These are phyloP conservation scores for Phthorimaea operculella DNA, from an alignment of 1,140 invertebrate genomes.

Conservation along the genomic window DNA sequence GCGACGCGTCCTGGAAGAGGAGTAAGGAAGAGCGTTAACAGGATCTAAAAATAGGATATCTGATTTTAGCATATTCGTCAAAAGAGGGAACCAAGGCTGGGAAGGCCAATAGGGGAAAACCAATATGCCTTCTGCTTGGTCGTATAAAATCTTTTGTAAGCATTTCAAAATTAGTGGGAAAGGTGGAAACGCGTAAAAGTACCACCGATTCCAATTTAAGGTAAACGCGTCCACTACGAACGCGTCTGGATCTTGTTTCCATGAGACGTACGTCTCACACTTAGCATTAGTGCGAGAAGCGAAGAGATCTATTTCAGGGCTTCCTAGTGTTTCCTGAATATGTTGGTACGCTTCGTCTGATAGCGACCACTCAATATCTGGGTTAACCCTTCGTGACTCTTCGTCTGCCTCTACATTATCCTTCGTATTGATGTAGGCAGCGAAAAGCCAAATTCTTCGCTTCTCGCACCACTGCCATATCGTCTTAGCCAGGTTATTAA, in stretches of 20 bases:
- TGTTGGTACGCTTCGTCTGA: no score
- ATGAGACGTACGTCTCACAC: neutral
- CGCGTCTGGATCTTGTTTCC: neutral
- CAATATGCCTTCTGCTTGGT: neutral
- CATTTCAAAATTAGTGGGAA: conserved; percentile 1
- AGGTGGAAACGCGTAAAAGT: conserved; percentile 1
- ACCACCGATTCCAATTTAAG: neutral
- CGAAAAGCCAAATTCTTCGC: no score
- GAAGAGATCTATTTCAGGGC: no score
- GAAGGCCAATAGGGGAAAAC: conserved; percentile 6
- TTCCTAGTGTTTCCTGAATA: no score
- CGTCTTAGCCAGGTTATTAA: no score
- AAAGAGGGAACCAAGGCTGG: conserved; percentile 23
- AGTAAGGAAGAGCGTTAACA: conserved; percentile 9
- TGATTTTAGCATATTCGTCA: conserved; percentile 10
- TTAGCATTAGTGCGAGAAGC: conserved; percentile 5
- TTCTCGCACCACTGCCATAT: no score
- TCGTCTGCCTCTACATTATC: no score
- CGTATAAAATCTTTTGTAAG: neutral
- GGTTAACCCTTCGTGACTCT: no score
- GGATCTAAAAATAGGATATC: conserved; percentile 16
- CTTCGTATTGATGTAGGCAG: no score
- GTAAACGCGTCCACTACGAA: conserved; percentile 1
- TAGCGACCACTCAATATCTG: no score
- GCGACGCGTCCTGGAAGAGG: neutral